Percentiles rank a stretch among this genome's conserved stretches.
phyloP scores from a whole-genome alignment of 2,113 vertebrate genomes.

The Hiodon tergisus region DNA sequence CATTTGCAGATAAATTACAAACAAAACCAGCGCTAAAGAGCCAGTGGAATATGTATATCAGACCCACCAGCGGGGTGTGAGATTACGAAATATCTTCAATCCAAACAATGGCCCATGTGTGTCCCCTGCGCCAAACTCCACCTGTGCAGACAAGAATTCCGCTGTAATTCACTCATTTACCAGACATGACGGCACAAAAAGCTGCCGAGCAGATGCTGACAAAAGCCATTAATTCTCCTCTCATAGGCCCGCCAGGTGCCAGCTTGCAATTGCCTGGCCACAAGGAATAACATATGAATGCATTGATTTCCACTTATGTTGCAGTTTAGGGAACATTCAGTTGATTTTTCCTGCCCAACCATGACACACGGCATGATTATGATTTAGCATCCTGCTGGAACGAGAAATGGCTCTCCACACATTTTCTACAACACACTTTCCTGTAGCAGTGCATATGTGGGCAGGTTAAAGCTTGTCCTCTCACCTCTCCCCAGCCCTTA shows the following conservation, averaged over 20 bases:
- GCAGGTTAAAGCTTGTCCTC: neutral
- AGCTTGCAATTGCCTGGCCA: too few species aligned
- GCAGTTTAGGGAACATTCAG: too few species aligned
- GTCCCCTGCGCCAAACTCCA: conserved; percentile 91
- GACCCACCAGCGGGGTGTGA: conserved; percentile 85
- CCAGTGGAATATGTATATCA: too few species aligned
- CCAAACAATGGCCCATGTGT: conserved; percentile 87
- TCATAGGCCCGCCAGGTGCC: too few species aligned
- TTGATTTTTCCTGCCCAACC: too few species aligned
- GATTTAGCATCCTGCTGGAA: too few species aligned
- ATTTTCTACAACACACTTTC: too few species aligned
- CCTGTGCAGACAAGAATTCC: conserved; percentile 51
- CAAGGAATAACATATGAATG: too few species aligned
- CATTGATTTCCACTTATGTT: too few species aligned
- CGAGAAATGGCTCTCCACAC: too few species aligned
- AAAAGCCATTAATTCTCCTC: neutral
- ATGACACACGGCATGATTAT: too few species aligned
- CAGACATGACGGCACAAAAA: neutral
- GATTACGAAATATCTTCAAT: conserved; percentile 90
- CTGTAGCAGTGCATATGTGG: neutral
- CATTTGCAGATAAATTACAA: neutral
- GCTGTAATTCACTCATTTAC: neutral
- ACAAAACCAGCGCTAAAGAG: neutral
- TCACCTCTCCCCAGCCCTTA: conserved; percentile 94
- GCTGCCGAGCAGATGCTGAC: neutral